These are phyloP conservation scores for Platycercus adscitus DNA, from an alignment of 2,113 vertebrate species.

Conservation along the genomic window DNA sequence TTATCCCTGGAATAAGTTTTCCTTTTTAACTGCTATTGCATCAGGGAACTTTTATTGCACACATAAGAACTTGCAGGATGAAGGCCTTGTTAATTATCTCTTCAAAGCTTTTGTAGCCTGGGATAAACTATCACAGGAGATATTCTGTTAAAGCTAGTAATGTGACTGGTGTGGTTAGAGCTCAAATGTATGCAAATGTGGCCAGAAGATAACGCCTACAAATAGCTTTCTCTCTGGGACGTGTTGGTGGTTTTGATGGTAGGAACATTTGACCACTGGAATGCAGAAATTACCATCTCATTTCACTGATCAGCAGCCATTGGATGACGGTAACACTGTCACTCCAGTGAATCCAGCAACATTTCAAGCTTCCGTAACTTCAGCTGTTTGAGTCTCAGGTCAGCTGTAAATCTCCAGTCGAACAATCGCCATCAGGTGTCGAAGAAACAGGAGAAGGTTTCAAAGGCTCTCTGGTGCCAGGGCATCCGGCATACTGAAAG, in stretches of 20 bases:
- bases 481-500: neutral
- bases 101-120: neutral
- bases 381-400: neutral
- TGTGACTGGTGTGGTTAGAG: neutral
- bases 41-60: neutral
- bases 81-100: neutral
- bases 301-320: neutral
- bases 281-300: neutral
- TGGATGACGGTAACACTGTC: neutral
- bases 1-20: neutral
- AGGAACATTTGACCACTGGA: neutral
- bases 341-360: neutral
- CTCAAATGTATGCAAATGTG: neutral
- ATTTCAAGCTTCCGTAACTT: neutral
- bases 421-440: conserved; percentile 27
- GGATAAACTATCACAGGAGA: neutral
- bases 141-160: neutral
- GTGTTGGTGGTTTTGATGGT: neutral
- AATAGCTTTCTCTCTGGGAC: neutral
- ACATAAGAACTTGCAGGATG: neutral
- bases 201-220: neutral
- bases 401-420: conserved; percentile 6
- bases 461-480: conserved; percentile 10
- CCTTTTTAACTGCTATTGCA: neutral
- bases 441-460: conserved; percentile 52